A percentile compares a stretch with the other conserved stretches of the same genome.
phyloP scores from a whole-genome alignment of 1,140 invertebrate genomes.

The Drosophila ficusphila region DNA sequence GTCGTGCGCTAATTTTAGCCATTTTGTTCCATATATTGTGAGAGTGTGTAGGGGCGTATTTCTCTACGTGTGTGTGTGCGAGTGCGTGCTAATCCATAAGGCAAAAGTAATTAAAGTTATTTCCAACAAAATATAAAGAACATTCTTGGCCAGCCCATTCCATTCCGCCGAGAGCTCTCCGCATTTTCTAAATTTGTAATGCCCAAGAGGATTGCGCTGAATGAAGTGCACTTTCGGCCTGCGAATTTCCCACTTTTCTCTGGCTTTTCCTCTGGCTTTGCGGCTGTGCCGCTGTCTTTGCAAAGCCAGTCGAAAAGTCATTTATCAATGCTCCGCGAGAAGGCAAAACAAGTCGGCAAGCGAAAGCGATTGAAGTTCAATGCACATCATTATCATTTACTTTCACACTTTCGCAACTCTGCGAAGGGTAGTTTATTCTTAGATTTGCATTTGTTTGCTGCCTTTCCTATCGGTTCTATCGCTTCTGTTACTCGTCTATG shows the following conservation, averaged over 20 bases:
- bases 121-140: constrained; percentile 62
- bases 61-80: constrained; percentile 14
- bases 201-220: constrained; percentile 68
- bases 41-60: constrained; percentile 20
- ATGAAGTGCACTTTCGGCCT: constrained; percentile 68
- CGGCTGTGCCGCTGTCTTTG: constrained; percentile 28
- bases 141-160: constrained; percentile 36
- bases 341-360: background rate
- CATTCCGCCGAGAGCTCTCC: constrained; percentile 25
- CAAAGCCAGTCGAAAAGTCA: constrained; percentile 51
- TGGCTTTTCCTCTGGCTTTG: constrained; percentile 30
- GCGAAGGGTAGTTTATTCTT: constrained; percentile 79
- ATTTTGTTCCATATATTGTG: constrained; percentile 79
- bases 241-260: constrained; percentile 43
- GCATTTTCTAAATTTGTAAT: constrained; percentile 83
- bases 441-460: constrained; percentile 59
- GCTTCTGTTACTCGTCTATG: constrained; percentile 25
- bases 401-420: constrained; percentile 47
- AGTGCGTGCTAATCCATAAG: constrained; percentile 68
- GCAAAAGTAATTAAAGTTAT: constrained; percentile 81
- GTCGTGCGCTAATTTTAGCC: constrained; percentile 83
- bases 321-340: constrained; percentile 55
- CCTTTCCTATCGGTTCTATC: constrained; percentile 25
- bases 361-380: constrained; percentile 81
- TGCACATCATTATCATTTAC: constrained; percentile 81